Conservation (phyloP, 2,888 invertebrate species). For the Thereva unica region DNA sequence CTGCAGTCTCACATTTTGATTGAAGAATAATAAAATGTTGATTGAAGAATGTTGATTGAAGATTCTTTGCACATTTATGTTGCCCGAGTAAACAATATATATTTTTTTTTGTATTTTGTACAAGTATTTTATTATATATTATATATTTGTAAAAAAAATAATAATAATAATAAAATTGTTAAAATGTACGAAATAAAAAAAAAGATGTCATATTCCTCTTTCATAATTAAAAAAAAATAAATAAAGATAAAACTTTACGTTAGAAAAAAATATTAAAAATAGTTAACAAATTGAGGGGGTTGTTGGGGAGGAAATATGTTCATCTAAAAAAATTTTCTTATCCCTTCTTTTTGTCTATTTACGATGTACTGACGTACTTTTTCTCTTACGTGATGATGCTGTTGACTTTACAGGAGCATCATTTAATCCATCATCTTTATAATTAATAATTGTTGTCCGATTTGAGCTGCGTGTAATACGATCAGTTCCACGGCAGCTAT, state of each 20-base stretch:
- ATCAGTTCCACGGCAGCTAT: conserved; percentile 16
- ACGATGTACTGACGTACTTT: conserved; percentile 18
- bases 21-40: conserved; percentile 27
- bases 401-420: background rate
- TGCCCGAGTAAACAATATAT: background rate
- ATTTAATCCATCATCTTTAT: conserved; percentile 28
- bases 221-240: background rate
- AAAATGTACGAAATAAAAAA: no score
- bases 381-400: conserved; percentile 17
- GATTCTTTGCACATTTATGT: conserved; percentile 12
- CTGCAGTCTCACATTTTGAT: conserved; percentile 15
- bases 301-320: no score
- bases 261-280: no score
- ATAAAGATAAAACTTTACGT: background rate
- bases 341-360: conserved; percentile 13
- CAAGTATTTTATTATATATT: no score
- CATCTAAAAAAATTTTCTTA: no score
- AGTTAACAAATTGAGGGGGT: no score
- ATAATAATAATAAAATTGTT: no score
- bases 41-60: conserved; percentile 31
- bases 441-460: conserved; percentile 17
- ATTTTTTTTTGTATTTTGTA: no score
- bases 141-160: no score
- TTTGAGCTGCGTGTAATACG: conserved; percentile 35
- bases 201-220: no score